Conservation (phyloP, 1,140 invertebrate species). For the Saccostrea cuccullata region DNA sequence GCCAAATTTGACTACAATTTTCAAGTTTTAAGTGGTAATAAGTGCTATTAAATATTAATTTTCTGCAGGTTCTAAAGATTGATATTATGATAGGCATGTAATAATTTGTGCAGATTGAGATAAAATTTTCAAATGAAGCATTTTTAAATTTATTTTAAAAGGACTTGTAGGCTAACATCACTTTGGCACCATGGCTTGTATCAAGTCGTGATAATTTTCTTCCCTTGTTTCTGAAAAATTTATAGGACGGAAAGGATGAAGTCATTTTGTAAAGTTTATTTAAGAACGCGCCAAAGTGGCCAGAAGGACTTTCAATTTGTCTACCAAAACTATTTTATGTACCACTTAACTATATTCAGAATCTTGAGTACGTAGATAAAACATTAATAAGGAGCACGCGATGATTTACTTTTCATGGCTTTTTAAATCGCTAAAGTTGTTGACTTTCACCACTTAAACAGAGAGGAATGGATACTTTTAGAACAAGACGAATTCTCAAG, state of each 20-base stretch:
- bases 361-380: not conserved
- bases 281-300: constrained; percentile 4
- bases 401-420: not conserved
- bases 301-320: constrained; percentile 5
- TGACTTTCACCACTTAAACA: not conserved
- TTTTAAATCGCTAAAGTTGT: not conserved
- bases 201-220: not conserved
- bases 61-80: no score
- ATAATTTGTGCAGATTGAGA: no score
- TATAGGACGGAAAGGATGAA: constrained; percentile 2
- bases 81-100: no score
- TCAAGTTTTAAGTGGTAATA: no score
- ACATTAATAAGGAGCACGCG: not conserved
- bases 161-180: no score
- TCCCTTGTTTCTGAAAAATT: not conserved
- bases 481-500: no score
- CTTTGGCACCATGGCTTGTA: no score
- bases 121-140: no score
- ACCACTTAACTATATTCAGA: not conserved
- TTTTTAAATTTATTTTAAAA: no score
- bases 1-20: no score
- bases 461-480: no score
- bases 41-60: no score
- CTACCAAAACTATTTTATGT: not conserved
- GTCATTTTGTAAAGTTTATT: not conserved